Evolutionary conservation across 2,113 vertebrate species (phyloP), one percentile per base, ranked within the genome.

Genomic region (Thryonomys swinderianus): DNA sequence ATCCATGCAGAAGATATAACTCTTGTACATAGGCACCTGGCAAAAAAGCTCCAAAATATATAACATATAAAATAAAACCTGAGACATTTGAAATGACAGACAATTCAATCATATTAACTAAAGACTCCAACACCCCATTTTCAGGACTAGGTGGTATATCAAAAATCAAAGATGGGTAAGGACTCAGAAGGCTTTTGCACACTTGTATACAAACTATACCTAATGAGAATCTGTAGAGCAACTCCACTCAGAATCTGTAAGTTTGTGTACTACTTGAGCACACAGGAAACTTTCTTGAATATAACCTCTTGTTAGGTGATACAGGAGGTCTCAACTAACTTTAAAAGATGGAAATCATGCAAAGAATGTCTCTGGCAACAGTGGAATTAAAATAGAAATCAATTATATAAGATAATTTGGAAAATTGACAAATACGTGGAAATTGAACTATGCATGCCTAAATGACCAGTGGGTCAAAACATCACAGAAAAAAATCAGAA

Each of bases 161-260:
- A 20, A 80, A 23, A 67, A 3, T 34, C n/a, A 27, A 74, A 16
- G 53, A 59, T 3, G 1, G 1, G 23, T 21, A 25, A 25, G 23
- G 40, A 48, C 17, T 21, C 1, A 11, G 55, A 40, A 61, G 55
- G 13, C 23, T 5, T 59, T 45, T 3, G 5, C 20, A n/a, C 3
- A 25, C 27, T 62, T 42, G 20, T 16, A n/a, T 30, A 62, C 42
- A 34, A 51, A 27, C 14, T 3, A 25, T 1, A 34, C 13, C 69
- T n/a, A 7, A 27, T 18, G 42, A 45, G 40, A 11, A 13, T 17
- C 57, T 20, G 0, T 37, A 30, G n/a, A 4, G 12, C 3, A 0
- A 1, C 64, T 69, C 13, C 45, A 0, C 23, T 18, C 16, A 32
- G 12, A 27, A 9, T 6, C 37, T 12, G 27, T 23, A 7, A 37